phyloP scores from a whole-genome alignment of 2,113 vertebrate genomes.

The Rousettus leschenaultii region DNA sequence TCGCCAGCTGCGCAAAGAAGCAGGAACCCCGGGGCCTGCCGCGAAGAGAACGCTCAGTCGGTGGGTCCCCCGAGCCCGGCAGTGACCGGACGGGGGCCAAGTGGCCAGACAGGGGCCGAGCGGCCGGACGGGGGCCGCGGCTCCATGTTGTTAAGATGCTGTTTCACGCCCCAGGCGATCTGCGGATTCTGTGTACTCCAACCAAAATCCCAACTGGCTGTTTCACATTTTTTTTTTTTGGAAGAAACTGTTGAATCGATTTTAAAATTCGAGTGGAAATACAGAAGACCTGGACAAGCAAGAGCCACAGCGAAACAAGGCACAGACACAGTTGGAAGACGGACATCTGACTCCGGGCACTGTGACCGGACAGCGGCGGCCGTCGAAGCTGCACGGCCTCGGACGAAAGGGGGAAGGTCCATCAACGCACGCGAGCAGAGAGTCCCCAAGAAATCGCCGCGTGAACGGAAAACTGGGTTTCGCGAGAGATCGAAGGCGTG shows the following conservation, averaged over 20 bases:
- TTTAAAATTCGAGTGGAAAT: neutral
- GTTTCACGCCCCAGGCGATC: neutral
- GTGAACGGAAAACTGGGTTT: neutral
- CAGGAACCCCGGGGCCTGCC: too few relatives aligned
- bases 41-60: too few relatives aligned
- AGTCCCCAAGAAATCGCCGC: neutral
- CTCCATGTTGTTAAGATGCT: neutral
- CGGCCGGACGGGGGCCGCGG: accelerated
- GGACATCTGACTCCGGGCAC: neutral
- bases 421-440: neutral
- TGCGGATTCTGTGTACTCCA: neutral
- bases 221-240: neutral
- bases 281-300: neutral
- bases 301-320: too few relatives aligned
- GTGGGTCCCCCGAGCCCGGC: too few relatives aligned
- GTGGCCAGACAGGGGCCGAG: accelerated
- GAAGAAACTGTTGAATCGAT: neutral
- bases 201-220: neutral
- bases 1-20: too few relatives aligned
- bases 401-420: neutral
- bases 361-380: neutral
- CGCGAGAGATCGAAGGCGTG: neutral
- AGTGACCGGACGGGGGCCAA: too few relatives aligned
- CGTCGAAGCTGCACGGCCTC: neutral
- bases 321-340: neutral